phyloP scores from a whole-genome alignment of 2,888 invertebrate species.

The Lasioglossum leucozonium region DNA sequence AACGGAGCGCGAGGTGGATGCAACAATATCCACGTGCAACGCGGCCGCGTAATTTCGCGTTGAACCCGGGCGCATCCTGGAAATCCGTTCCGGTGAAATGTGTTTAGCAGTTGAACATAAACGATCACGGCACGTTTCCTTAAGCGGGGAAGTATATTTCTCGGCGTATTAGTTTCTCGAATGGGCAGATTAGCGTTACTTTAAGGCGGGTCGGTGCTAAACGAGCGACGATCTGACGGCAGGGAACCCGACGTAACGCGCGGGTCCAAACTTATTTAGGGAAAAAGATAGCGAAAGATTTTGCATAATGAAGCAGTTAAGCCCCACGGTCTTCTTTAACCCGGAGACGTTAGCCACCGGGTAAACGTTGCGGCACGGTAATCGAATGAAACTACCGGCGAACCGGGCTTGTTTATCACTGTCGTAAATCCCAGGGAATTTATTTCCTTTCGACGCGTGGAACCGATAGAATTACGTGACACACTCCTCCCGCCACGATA shows the following conservation, averaged over 20 bases:
- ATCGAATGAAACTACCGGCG: constrained; percentile 58
- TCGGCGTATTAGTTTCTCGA: constrained; percentile 51
- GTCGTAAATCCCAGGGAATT: constrained; percentile 31
- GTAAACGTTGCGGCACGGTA: constrained; percentile 52
- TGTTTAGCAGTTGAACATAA: constrained; percentile 28
- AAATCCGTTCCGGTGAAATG: constrained; percentile 34
- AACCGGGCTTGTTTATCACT: constrained; percentile 43
- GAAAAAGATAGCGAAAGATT: constrained; percentile 69
- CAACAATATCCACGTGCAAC: not conserved
- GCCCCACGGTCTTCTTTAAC: constrained; percentile 52
- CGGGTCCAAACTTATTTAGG: constrained; percentile 55
- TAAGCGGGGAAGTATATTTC: constrained; percentile 48
- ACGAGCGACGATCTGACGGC: constrained; percentile 42
- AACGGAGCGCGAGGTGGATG: not conserved
- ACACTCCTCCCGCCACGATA: not conserved
- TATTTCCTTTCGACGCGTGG: not conserved
- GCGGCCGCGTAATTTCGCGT: not conserved
- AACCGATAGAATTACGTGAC: not conserved
- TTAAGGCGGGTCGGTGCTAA: constrained; percentile 48
- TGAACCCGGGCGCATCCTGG: not conserved
- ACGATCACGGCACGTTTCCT: constrained; percentile 40
- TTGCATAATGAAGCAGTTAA: constrained; percentile 75
- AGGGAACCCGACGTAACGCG: constrained; percentile 44
- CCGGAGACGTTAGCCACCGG: constrained; percentile 41
- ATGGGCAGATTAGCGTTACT: constrained; percentile 67